Base-by-base conservation (phyloP, 2,113 vertebrate species). In the Chaetodon auriga region DNA sequence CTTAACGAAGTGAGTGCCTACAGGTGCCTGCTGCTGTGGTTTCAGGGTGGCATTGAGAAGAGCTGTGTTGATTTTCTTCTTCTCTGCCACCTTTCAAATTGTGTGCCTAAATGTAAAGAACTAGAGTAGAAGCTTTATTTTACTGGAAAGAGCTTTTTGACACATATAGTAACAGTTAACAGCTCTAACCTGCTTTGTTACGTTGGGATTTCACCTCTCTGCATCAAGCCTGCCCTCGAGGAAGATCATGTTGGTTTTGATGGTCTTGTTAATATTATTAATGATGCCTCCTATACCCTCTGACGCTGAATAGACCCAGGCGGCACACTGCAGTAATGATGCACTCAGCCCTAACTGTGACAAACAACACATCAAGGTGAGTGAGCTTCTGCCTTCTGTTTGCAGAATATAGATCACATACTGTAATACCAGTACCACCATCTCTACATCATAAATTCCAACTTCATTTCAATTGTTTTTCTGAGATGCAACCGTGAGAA, bases 181-280 rank as follows among this genome's bases (percentile, higher is more conserved):
- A 35, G 35, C 21, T 43, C n/a, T 60, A 2, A 1, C 7, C 46
- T 10, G 23, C 15, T 68, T n/a, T 48, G 35, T 68, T 68, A 23
- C 14, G 13, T 23, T 55, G 75, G 68, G 16, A 49, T 45, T 68
- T 64, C 41, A 25, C 48, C 61, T 48, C 45, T 30, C 53, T 23
- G 75, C 13, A 35, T 45, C n/a, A 9, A 18, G 14, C 36, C 36
- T 78, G 78, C 83, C 78, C 78, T 71, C 75, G 78, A 80, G 46
- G 72, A 30, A 5, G 45, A 60, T 62, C 72, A 41, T 43, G 62
- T 71, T 64, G 9, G 45, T 21, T 58, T 38, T 36, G 78, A 74
- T 51, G 78, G 70, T 78, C 82, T 92, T 90, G 88, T 89, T 86
- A 88, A 73, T 0, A 76, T 82, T 84, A 87, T 89, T 83, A 89